Evolutionary conservation across 2,888 invertebrate genomes (phyloP).

Genomic region (Bombylius major): DNA sequence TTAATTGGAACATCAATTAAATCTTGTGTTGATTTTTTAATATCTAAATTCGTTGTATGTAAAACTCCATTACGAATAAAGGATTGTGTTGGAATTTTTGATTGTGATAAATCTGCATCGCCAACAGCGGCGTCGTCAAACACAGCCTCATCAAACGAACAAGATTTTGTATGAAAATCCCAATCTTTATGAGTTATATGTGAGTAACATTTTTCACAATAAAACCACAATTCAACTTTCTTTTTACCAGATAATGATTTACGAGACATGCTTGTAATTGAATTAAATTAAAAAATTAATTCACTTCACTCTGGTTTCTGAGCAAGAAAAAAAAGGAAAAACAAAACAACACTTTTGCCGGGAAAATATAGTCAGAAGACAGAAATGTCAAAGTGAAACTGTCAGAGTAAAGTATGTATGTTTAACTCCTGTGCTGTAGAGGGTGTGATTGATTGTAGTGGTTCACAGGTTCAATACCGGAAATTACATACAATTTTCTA

Average conservation of each 20-base stretch:
- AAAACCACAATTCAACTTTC: slow-evolving; percentile 23
- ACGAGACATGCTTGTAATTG: slow-evolving; percentile 26
- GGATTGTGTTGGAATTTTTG: slow-evolving; percentile 15
- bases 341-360: no score
- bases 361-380: no score
- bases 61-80: slow-evolving; percentile 23
- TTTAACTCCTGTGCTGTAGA: no score
- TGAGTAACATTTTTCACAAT: slow-evolving; percentile 28
- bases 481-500: no score
- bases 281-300: no score
- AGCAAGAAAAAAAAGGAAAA: no score
- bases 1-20: slow-evolving; percentile 36
- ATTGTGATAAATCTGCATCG: slow-evolving; percentile 13
- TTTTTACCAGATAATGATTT: slow-evolving; percentile 31
- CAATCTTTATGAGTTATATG: slow-evolving; percentile 27
- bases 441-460: no score
- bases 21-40: slow-evolving; percentile 29
- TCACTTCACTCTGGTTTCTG: no score
- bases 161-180: slow-evolving; percentile 25
- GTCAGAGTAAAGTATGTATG: no score
- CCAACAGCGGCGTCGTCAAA: no score
- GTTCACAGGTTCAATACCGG: no score
- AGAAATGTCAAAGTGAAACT: no score
- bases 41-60: slow-evolving; percentile 21
- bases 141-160: slow-evolving; percentile 9